These are phyloP conservation scores for Corvus cornix DNA, from an alignment of 2,113 vertebrate genomes.

Conservation along the genomic window DNA sequence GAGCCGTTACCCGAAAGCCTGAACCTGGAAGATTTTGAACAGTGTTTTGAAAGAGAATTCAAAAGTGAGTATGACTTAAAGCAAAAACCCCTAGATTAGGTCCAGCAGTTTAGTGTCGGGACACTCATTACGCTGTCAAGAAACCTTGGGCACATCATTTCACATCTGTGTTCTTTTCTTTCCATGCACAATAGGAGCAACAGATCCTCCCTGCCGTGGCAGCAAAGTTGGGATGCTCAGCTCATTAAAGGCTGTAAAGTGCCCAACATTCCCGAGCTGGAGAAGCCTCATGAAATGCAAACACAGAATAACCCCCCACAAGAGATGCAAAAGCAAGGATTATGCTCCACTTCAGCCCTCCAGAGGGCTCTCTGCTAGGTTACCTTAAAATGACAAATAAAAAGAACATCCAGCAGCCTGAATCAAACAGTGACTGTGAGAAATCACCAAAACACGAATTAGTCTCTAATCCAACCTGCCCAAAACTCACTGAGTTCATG, in stretches of 20 bases:
- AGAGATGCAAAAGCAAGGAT: background rate
- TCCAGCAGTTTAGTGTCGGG: background rate
- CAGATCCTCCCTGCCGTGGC: accelerated
- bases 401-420: background rate
- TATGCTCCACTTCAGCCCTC: background rate
- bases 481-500: background rate
- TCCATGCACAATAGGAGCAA: background rate
- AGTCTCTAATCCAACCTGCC: background rate
- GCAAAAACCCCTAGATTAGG: accelerated
- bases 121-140: background rate
- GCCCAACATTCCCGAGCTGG: background rate
- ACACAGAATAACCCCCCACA: background rate
- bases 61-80: background rate
- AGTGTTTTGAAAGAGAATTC: background rate
- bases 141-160: background rate
- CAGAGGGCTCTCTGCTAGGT: background rate
- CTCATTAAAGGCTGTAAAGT: background rate
- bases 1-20: background rate
- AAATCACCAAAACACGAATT: background rate
- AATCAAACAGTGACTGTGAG: background rate
- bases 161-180: background rate
- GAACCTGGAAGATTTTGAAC: background rate
- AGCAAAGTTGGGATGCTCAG: background rate
- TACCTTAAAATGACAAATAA: background rate
- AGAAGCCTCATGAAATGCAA: background rate